A percentile compares a stretch with the other conserved stretches of the same genome.
Evolutionary conservation across 2,113 vertebrate species (phyloP).

Genomic region (Fregetta grallaria): DNA sequence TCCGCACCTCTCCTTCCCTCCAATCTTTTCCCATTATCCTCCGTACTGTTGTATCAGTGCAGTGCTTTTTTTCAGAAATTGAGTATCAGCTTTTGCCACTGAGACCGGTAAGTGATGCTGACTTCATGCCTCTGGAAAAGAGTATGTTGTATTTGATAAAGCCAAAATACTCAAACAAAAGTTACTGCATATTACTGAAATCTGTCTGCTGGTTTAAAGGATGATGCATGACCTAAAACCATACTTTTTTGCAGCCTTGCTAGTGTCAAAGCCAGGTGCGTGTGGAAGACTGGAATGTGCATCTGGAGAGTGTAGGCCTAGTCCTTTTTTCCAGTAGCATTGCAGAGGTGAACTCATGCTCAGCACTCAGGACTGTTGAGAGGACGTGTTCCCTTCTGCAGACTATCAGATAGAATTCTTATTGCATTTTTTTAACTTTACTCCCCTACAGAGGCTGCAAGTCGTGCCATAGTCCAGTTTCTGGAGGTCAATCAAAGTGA

Average conservation of each 20-base stretch:
- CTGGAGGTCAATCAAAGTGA: constrained; percentile 99
- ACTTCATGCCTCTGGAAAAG: neutral
- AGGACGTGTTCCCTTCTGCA: neutral
- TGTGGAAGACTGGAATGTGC: neutral
- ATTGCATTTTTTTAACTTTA: neutral
- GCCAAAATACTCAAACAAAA: neutral
- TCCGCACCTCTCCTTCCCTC: neutral
- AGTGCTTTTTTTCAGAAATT: neutral
- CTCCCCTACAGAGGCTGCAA: constrained; percentile 88
- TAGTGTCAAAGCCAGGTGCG: neutral
- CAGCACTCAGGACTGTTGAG: neutral
- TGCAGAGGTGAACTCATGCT: neutral
- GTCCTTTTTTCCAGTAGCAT: neutral
- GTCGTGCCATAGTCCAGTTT: constrained; percentile 97
- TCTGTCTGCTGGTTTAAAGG: neutral
- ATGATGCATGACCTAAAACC: neutral
- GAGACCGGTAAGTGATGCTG: neutral
- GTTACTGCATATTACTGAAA: neutral
- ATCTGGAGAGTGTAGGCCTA: neutral
- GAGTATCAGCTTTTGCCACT: neutral
- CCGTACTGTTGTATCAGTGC: neutral
- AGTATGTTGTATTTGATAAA: neutral
- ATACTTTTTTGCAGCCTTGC: neutral
- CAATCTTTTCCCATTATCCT: neutral
- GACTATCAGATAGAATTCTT: neutral